Percentiles rank a stretch among this genome's conserved stretches.
Conservation (phyloP, 2,113 vertebrate genomes). For the Prunella fulvescens region DNA sequence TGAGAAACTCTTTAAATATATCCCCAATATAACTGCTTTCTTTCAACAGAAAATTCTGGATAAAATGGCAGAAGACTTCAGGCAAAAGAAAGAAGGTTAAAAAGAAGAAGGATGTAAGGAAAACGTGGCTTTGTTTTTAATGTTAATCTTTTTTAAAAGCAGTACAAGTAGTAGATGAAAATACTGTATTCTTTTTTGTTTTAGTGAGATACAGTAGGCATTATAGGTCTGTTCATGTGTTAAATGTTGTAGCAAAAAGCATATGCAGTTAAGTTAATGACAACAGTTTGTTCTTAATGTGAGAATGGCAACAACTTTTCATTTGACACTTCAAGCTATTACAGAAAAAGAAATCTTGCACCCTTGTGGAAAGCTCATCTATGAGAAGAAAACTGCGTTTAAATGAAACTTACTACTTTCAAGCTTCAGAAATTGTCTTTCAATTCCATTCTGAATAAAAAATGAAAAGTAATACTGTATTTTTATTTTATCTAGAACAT, state of each 20-base stretch:
- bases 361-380: slow-evolving; percentile 56
- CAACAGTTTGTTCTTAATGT: slow-evolving; percentile 65
- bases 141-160: slow-evolving; percentile 78
- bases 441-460: slow-evolving; percentile 75
- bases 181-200: slow-evolving; percentile 76
- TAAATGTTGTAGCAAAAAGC: slow-evolving; percentile 75
- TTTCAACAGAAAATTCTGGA: slow-evolving; percentile 77
- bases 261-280: slow-evolving; percentile 74
- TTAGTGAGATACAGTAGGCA: slow-evolving; percentile 73
- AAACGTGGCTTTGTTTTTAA: slow-evolving; percentile 78
- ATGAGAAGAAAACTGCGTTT: slow-evolving; percentile 42
- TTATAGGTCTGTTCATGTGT: slow-evolving; percentile 77
- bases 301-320: slow-evolving; percentile 65
- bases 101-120: slow-evolving; percentile 59
- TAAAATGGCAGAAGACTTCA: slow-evolving; percentile 79
- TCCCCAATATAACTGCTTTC: background rate
- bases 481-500: slow-evolving; percentile 77
- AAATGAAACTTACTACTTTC: slow-evolving; percentile 53
- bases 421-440: slow-evolving; percentile 69
- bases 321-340: slow-evolving; percentile 56
- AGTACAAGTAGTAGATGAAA: slow-evolving; percentile 71
- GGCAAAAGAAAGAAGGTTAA: slow-evolving; percentile 77
- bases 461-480: slow-evolving; percentile 62
- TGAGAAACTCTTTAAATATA: background rate
- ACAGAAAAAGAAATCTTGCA: slow-evolving; percentile 54